Base-by-base conservation (phyloP, 2,113 vertebrate species). In the Seriola rivoliana region DNA sequence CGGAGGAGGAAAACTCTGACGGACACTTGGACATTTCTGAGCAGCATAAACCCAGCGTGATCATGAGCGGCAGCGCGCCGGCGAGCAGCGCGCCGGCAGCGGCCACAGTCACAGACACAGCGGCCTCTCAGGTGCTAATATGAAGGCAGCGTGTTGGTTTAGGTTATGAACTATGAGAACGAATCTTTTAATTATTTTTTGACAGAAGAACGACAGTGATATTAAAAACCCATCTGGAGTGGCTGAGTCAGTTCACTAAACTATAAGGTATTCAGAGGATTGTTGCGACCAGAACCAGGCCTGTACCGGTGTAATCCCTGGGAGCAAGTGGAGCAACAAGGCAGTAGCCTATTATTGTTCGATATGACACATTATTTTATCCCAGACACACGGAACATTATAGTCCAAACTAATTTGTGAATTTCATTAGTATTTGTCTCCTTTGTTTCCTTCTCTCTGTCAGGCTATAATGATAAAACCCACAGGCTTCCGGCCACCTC, bases 11-110 rank as follows among this genome's bases (percentile, higher is more conserved):
- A 62, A 92, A 89, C 86, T 96, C 96, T 65, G 80, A 88, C 55
- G 97, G 57, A 87, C 91, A 97, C 76, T 92, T 93, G 71, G 97
- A 98, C 94, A 63, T 96, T 94, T 95, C 95, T 60, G 97, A 98
- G 60, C 93, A 90, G 11, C 80, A 94, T 13, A 96, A 97, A 82
- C 88, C 95, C 48, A 96, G 96, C 55, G 95, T 96, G 68, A 97
- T 96, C 91, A 97, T 96, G 66, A 88, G 93, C 62, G 94, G 96
- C 0, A 84, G 91, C 32, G 90, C 86, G 68, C 89, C 95, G 19
- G 81, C 58, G 29, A 81, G 77, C 74, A 46, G 87, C 44, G 89
- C 87, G 10, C 89, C 92, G 66, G 42, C 77, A 1, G 80, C 79
- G 63, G 72, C 76, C 78, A 3, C 91, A 3, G 72, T 38, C 73